These are phyloP conservation scores for Corythornis vintsioides DNA, from an alignment of 2,113 vertebrate genomes.

Conservation along the genomic window DNA sequence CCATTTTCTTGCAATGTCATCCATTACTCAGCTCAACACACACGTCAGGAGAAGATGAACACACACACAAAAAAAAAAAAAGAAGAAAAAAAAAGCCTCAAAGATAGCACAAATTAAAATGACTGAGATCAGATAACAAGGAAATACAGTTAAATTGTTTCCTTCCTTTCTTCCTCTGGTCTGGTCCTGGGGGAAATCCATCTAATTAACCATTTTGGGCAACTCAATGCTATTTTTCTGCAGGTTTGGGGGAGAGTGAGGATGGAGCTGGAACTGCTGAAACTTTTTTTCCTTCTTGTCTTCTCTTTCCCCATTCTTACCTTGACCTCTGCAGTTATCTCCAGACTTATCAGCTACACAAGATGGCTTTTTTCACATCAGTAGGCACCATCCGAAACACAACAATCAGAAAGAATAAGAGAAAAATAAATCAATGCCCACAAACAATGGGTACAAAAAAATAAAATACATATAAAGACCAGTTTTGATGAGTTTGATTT, in stretches of 20 bases:
- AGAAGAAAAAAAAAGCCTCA: not conserved
- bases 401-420: conserved; percentile 71
- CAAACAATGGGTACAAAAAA: conserved; percentile 10
- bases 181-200: not conserved
- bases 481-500: conserved; percentile 57
- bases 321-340: conserved; percentile 74
- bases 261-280: not conserved
- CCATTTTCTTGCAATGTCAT: not conserved
- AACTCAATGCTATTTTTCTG: not conserved
- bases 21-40: not conserved
- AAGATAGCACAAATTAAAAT: conserved; percentile 41
- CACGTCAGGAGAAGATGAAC: not conserved
- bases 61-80: not conserved
- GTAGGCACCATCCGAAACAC: conserved; percentile 71
- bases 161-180: conserved; percentile 29
- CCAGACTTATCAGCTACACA: conserved; percentile 68
- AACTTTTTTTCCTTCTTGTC: not conserved
- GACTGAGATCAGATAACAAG: conserved; percentile 46
- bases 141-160: conserved; percentile 29
- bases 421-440: conserved; percentile 75
- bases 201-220: conserved; percentile 29
- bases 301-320: conserved; percentile 5
- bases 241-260: not conserved
- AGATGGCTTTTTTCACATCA: conserved; percentile 77
- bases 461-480: not conserved